Base-by-base conservation (phyloP, 2,888 invertebrate species). In the Azorinus chamasolen region DNA sequence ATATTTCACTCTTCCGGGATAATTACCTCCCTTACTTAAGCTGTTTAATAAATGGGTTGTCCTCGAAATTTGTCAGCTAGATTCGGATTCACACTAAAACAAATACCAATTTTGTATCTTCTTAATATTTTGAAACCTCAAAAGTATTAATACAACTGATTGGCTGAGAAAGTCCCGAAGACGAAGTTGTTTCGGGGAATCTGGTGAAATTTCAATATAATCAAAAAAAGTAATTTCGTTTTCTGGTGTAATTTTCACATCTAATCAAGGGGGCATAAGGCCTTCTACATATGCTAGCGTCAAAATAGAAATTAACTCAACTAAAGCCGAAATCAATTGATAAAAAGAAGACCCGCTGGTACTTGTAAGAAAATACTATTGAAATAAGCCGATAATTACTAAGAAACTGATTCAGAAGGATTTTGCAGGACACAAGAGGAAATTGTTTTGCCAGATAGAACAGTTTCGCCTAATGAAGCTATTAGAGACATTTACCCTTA, bases 331-430 rank as follows among this genome's bases (percentile, higher is more conserved):
- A 75, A 75, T 75, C 75, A 75, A 75, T 74, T 73, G 74, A 70
- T 71, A 71, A 64, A 61, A 51, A 37, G 77, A 75, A 75, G 70
- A 59, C 75, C 70, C 59, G 41, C 59, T 18, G 59, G 61, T 39
- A 58, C 65, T 50, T 27, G 63, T 54, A 70, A 64, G 59, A 54
- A 64, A 61, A 70, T 71, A 66, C 71, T 66, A 68, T 71, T 66
- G 72, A 69, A 72, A 50, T 78, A 78, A 78, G 77, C 68, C 41
- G 72, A 68, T 78, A 78, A 78, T 78, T 78, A 78, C 68, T 55
- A 22, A 24, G 48, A 54, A 64, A 68, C 53, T 51, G 55, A 53
- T 77, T 65, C 66, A 41, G 41, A 46, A 64, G 59, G 71, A 69
- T 68, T 72, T 57, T 14, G 54, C 50, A 63, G 53, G 55, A 18